Evolutionary conservation across 2,113 vertebrate genomes (phyloP).

Genomic region (Pomatorhinus ruficollis): DNA sequence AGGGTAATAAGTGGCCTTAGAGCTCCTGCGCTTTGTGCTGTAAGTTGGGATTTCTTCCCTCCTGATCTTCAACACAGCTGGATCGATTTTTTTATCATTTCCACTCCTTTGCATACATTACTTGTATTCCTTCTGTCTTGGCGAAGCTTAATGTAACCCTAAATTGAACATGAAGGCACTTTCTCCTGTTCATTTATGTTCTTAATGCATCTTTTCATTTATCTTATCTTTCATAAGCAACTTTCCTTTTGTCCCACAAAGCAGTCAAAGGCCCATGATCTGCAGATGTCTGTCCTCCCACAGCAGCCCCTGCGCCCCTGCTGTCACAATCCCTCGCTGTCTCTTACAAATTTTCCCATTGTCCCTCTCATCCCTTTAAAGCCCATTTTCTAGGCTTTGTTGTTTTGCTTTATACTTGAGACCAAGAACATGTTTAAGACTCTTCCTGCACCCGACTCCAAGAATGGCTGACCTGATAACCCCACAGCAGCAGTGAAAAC

Average conservation of each 20-base stretch:
- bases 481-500: not conserved
- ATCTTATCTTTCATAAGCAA: not conserved
- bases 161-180: not conserved
- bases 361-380: not conserved
- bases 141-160: not conserved
- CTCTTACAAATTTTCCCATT: not conserved
- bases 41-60: not conserved
- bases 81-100: not conserved
- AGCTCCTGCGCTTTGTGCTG: not conserved
- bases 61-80: not conserved
- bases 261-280: not conserved
- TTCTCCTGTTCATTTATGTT: not conserved
- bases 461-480: not conserved
- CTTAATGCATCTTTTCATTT: not conserved
- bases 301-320: not conserved
- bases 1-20: not conserved
- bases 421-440: not conserved
- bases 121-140: not conserved
- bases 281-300: not conserved
- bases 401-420: not conserved
- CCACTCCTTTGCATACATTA: not conserved
- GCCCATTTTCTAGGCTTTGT: not conserved
- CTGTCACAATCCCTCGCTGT: not conserved
- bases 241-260: not conserved
- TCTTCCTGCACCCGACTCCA: constrained; percentile 32